phyloP scores from a whole-genome alignment of 2,113 vertebrate species.

The Proteles cristata region DNA sequence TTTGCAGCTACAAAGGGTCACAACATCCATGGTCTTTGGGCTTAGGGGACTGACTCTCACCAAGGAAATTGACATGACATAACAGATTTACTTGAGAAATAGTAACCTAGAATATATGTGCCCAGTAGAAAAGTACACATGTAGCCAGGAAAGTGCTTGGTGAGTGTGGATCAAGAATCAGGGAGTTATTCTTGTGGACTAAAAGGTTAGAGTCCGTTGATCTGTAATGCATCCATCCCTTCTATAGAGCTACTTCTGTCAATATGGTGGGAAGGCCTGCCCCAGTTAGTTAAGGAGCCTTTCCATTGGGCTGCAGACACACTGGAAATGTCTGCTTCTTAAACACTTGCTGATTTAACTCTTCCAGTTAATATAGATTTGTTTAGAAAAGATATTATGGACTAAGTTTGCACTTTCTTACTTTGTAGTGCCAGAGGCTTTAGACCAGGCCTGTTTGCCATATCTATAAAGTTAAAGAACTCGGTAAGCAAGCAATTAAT shows the following conservation, averaged over 20 bases:
- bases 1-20: not conserved
- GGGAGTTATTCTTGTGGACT: not conserved
- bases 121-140: not conserved
- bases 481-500: not conserved
- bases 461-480: not conserved
- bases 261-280: not conserved
- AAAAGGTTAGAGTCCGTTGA: not conserved
- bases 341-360: not conserved
- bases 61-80: not conserved
- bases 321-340: not conserved
- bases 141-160: not conserved
- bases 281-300: not conserved
- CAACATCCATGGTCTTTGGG: not conserved
- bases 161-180: not conserved
- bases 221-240: not conserved
- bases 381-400: not conserved
- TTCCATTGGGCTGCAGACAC: not conserved
- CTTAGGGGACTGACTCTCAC: not conserved
- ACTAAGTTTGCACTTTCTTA: not conserved
- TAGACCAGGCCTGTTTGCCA: not conserved
- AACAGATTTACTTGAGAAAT: conserved; percentile 28
- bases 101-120: not conserved
- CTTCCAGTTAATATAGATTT: not conserved
- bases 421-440: not conserved
- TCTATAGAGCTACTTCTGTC: not conserved